Percentiles rank a stretch among this genome's conserved stretches.
These are phyloP conservation scores for Petrosia ficiformis DNA, from an alignment of 37 sponge, comb jelly and placozoan genomes.

Conservation along the genomic window DNA sequence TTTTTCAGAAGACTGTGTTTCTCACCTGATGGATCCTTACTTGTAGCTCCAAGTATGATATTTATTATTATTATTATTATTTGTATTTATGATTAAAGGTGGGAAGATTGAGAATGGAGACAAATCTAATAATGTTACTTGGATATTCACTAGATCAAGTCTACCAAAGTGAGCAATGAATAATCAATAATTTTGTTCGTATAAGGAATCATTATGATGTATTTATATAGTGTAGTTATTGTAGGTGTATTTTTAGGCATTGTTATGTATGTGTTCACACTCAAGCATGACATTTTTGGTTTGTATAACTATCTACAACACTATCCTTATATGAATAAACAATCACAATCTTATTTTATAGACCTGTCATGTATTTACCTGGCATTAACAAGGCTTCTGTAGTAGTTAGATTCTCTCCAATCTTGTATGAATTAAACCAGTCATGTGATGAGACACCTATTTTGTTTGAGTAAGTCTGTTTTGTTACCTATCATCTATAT, in stretches of 20 bases:
- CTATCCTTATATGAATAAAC: too few relatives aligned
- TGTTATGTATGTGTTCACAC: too few relatives aligned
- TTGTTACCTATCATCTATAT: neutral
- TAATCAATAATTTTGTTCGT: too few relatives aligned
- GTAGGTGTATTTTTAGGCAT: too few relatives aligned
- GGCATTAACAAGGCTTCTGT: slow-evolving; percentile 83
- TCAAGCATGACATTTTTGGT: too few relatives aligned
- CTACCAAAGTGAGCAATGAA: slow-evolving; percentile 13
- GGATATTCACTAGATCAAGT: slow-evolving; percentile 4
- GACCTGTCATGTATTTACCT: slow-evolving; percentile 86
- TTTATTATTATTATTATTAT: neutral
- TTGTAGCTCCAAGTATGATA: slow-evolving; percentile 83
- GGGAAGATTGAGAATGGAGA: slow-evolving; percentile 2
- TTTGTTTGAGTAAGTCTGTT: slow-evolving; percentile 5
- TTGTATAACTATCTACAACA: too few relatives aligned
- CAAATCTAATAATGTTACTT: neutral
- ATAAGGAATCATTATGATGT: too few relatives aligned
- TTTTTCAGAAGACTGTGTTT: slow-evolving; percentile 90
- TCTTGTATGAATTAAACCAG: slow-evolving; percentile 61
- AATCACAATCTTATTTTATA: too few relatives aligned
- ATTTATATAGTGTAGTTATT: too few relatives aligned
- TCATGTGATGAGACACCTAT: neutral
- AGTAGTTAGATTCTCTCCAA: slow-evolving; percentile 80
- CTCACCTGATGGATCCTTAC: slow-evolving; percentile 94
- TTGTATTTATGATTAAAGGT: slow-evolving; percentile 1